Conservation (phyloP, 2,797 vertebrate genomes). For the Tiaroga cobitis region DNA sequence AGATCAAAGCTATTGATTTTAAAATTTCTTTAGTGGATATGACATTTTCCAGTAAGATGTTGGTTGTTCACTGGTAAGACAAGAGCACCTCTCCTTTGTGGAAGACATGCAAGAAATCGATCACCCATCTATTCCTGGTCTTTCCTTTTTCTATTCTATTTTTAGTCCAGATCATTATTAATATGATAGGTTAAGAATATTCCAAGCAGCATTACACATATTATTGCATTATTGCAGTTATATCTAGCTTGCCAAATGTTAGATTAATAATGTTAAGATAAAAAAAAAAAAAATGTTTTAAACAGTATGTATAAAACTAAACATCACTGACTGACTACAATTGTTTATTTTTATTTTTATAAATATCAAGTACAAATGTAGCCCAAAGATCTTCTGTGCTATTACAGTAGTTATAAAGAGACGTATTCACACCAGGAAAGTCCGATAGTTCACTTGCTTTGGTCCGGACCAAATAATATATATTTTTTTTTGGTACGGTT, state of each 20-base stretch:
- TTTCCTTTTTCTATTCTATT: not conserved
- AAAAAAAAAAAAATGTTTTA: too few species aligned
- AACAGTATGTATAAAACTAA: not conserved
- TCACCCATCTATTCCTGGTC: conserved; percentile 9
- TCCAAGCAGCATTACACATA: not conserved
- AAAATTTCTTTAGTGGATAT: conserved; percentile 62
- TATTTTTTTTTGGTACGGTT: too few species aligned
- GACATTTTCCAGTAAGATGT: conserved; percentile 68
- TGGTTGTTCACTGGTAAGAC: conserved; percentile 63
- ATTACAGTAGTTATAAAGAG: not conserved
- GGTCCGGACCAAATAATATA: too few species aligned
- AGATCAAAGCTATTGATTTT: conserved; percentile 73
- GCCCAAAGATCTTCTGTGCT: not conserved
- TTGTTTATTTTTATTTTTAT: not conserved
- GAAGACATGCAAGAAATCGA: conserved; percentile 47
- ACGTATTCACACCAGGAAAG: too few species aligned
- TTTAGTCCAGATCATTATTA: not conserved
- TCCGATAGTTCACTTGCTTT: too few species aligned
- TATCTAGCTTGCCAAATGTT: not conserved
- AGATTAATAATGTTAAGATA: too few species aligned
- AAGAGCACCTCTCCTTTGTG: conserved; percentile 15
- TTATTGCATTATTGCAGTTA: not conserved
- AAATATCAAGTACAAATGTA: not conserved
- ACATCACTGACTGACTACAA: not conserved
- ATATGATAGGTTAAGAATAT: not conserved